Base-by-base conservation (phyloP, 2,888 invertebrate genomes). In the Spicauda simplicius region DNA sequence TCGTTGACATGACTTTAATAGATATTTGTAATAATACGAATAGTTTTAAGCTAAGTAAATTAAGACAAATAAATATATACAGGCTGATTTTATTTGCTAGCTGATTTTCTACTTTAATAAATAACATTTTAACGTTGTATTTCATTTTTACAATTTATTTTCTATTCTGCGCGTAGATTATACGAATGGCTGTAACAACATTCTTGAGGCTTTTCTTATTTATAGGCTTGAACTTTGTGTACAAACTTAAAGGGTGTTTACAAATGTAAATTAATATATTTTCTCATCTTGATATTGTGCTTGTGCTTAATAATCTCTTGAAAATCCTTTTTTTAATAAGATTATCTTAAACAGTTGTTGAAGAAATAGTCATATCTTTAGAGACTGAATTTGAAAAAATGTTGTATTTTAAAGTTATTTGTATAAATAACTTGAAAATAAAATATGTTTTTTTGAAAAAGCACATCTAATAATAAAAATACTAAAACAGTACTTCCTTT, bases 1-100 rank as follows among this genome's bases (percentile, higher is more conserved):
- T 50, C 64, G 64, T 64, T 64, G 56, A 56, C 56, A 64, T 64
- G 50, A 64, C 48, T 63, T 48, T 57, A 64, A 56, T 56, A 54
- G 41, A 41, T 58, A 58, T 45, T 41, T 57, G 20, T 57, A 41
- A 41, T 41, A 41, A 41, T 11, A 11, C 25, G 25, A 5, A 25
- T 41, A 41, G 41, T 41, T 41, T 41, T 41, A 41, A 41, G 41
- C 12, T 41, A 41, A 41, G 5, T 41, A 41, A 14, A 41, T 41
- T 41, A 53, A 10, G 53, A 20, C 1, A 16, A 50, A 50, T 50
- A 50, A 50, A 50, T 50, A 18, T 50, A 50, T 41, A 41, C 41
- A 19, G 56, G 56, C 56, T 12, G 37, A 41, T 19, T 57, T 45
- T 57, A 41, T 57, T 19, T 20, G 25, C 25, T 25, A 25, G 5